These are phyloP conservation scores for Busseola fusca DNA, from an alignment of 2,888 invertebrate genomes.

Conservation along the genomic window DNA sequence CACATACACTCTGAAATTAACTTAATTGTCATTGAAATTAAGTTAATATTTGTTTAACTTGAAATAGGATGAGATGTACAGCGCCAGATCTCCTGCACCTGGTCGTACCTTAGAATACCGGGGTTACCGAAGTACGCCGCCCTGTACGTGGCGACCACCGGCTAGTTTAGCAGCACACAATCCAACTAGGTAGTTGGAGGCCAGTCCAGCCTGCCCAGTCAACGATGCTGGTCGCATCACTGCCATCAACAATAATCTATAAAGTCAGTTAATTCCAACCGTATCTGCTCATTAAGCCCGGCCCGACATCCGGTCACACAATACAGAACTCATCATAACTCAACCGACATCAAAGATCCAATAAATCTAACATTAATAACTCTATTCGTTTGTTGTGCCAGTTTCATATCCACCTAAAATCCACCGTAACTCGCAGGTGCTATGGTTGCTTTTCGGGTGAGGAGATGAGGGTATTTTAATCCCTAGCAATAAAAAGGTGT, in stretches of 20 bases:
- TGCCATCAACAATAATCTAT: slow-evolving; percentile 51
- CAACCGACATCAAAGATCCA: slow-evolving; percentile 73
- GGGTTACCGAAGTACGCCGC: no score
- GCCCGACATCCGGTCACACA: slow-evolving; percentile 69
- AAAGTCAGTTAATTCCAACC: slow-evolving; percentile 53
- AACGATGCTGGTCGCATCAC: slow-evolving; percentile 7
- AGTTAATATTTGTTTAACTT: no score
- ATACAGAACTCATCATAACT: slow-evolving; percentile 72
- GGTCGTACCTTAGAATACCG: no score
- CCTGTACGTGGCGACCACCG: no score
- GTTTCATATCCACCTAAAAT: slow-evolving; percentile 16
- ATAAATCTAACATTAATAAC: slow-evolving; percentile 84
- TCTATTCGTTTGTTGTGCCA: slow-evolving; percentile 71
- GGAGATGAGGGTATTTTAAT: slow-evolving; percentile 66
- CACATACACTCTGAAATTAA: no score
- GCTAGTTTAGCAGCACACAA: no score
- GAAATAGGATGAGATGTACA: no score
- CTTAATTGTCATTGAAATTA: no score
- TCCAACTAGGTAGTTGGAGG: neutral
- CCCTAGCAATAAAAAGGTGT: slow-evolving; percentile 75
- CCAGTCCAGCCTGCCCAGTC: neutral
- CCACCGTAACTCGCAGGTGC: slow-evolving; percentile 24
- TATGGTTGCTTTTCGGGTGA: slow-evolving; percentile 51
- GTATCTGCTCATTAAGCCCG: slow-evolving; percentile 64
- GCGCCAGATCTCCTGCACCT: no score